Evolutionary conservation across 2,113 vertebrate genomes (phyloP).

Genomic region (Lagopus leucura): DNA sequence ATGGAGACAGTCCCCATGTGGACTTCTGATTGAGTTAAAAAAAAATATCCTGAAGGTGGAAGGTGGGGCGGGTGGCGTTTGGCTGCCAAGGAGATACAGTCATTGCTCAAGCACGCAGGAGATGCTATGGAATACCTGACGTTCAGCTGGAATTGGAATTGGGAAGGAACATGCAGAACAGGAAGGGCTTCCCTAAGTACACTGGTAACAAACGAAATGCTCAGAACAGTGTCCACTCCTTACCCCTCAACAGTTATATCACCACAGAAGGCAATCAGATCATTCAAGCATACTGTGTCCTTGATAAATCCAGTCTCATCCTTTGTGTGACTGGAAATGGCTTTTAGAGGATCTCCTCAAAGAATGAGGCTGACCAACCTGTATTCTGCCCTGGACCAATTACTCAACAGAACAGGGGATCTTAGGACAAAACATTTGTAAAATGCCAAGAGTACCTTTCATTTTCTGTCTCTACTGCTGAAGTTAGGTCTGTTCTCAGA

Average conservation of each 20-base stretch:
- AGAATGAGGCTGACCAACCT: neutral
- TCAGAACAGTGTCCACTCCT: neutral
- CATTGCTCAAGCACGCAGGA: neutral
- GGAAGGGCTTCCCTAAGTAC: neutral
- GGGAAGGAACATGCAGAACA: neutral
- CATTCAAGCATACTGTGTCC: neutral
- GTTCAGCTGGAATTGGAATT: neutral
- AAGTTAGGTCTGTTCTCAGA: neutral
- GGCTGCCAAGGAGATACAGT: neutral
- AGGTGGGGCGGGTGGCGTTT: neutral
- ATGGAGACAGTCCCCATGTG: neutral
- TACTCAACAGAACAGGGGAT: neutral
- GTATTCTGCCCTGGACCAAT: neutral
- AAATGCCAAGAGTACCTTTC: neutral
- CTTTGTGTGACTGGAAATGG: neutral
- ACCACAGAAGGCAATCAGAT: neutral
- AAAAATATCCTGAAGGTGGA: neutral
- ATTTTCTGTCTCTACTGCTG: neutral
- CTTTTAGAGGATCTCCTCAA: neutral
- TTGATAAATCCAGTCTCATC: neutral
- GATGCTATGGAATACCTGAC: neutral
- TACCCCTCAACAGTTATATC: neutral
- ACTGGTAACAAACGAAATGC: neutral
- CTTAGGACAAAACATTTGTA: neutral
- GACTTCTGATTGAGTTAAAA: neutral